Conservation (phyloP, 2,797 vertebrate genomes). For the Gymnothorax reevesii region DNA sequence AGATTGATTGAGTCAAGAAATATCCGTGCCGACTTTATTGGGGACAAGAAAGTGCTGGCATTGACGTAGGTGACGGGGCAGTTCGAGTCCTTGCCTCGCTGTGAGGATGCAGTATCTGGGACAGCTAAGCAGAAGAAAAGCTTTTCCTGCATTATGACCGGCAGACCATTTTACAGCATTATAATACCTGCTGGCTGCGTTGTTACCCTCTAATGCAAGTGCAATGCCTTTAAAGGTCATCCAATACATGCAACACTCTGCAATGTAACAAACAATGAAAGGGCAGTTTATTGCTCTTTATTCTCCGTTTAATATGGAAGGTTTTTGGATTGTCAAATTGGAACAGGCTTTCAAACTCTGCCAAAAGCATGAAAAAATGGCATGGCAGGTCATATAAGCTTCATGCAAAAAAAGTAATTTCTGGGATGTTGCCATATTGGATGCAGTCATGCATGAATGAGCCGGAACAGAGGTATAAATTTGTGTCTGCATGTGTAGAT, state of each 20-base stretch:
- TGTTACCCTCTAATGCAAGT: neutral
- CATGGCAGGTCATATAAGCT: neutral
- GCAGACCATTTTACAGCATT: neutral
- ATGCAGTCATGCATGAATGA: too few species aligned
- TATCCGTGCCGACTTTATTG: neutral
- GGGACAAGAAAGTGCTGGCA: neutral
- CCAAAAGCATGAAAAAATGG: neutral
- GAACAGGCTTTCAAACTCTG: neutral
- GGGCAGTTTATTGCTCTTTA: neutral
- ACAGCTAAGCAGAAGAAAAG: neutral
- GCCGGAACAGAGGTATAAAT: neutral
- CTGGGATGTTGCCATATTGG: neutral
- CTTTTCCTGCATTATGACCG: neutral
- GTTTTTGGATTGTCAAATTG: neutral
- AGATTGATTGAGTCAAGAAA: neutral
- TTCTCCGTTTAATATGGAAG: neutral
- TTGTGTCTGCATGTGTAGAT: neutral
- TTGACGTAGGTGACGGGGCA: neutral
- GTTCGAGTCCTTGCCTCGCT: neutral
- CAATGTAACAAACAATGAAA: neutral
- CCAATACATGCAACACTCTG: neutral
- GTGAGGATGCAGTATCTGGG: neutral
- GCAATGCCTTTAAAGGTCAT: neutral
- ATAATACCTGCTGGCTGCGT: neutral
- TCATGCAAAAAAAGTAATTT: neutral